Evolutionary conservation across 2,797 vertebrate species (phyloP), one percentile per base, ranked within the genome.

Genomic region (Xenopus petersii): DNA sequence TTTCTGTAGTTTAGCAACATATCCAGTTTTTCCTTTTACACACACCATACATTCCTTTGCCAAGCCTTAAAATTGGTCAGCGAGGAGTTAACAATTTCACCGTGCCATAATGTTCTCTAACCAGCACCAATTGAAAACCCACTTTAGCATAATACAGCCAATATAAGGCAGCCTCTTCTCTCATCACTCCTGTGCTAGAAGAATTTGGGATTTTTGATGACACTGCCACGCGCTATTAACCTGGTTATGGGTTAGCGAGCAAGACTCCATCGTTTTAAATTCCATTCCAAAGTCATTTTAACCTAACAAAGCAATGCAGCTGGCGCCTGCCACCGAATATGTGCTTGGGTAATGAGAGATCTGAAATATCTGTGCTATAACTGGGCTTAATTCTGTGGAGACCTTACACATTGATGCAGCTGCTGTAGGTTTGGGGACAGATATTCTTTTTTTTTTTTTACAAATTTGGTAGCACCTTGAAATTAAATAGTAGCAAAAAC

Each of bases 261-360:
- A 73, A 69, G 76, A 49, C 71, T 73, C 71, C 66, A 70, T 65
- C 76, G 17, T 65, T 78, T 73, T 78, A 73, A 64, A 78, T 64
- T 78, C 76, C 61, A 78, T 78, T 78, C 76, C 66, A 73, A 78
- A 78, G 66, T 78, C 76, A 78, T 78, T 78, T 78, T 78, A 78
- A 78, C 60, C 76, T 73, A 78, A 78, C 76, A 78, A 73, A 78
- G 76, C 76, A 69, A 69, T 64, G 76, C 71, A 73, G 71, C 65
- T 73, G 76, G 55, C 70, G 71, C 15, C 71, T 64, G 71, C 66
- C 13, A 24, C 2, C 24, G 16, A 65, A 70, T 73, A 42, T 63
- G 51, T 36, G 66, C 33, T 36, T 65, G 54, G 49, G 66, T 3
- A 8, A 2, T 11, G 17, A 21, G 70, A 9, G 51, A 49, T 12